Percentiles rank a stretch among this genome's conserved stretches.
These are phyloP conservation scores for Procavia capensis DNA, from an alignment of 2,113 vertebrate genomes.

Conservation along the genomic window DNA sequence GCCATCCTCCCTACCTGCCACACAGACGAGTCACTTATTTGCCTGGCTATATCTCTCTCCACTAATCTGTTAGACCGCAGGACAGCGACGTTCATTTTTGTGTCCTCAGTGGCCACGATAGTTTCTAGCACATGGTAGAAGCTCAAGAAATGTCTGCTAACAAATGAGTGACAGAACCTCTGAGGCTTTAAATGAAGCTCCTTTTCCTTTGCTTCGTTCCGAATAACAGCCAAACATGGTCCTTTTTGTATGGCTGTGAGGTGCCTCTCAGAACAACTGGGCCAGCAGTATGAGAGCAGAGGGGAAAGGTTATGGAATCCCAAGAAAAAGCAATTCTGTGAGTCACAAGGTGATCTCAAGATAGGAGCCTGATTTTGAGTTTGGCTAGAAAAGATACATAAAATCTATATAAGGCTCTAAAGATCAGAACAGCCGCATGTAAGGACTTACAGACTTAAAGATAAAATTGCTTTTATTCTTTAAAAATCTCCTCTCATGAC, in stretches of 20 bases:
- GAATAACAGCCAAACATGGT: rapidly evolving
- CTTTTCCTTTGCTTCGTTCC: neutral
- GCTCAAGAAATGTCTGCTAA: neutral
- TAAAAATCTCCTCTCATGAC: neutral
- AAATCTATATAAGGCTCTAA: neutral
- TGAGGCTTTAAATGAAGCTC: neutral
- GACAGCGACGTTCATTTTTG: neutral
- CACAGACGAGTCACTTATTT: neutral
- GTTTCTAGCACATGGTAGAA: neutral
- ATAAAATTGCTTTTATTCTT: neutral
- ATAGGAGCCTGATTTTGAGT: neutral
- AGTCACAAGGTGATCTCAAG: neutral
- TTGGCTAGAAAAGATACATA: neutral
- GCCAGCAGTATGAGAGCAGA: neutral
- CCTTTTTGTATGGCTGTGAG: too few relatives aligned
- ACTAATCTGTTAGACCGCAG: neutral
- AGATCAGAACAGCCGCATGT: neutral
- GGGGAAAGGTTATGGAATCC: neutral
- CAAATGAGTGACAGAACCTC: neutral
- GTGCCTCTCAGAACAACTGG: neutral
- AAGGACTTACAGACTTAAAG: neutral
- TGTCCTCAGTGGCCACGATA: neutral
- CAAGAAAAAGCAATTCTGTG: rapidly evolving
- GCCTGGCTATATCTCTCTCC: neutral
- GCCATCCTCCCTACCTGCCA: neutral